Percentiles rank a stretch among this genome's conserved stretches.
phyloP scores from a whole-genome alignment of 2,797 vertebrate species.

The Lepilemur ruficaudatus region DNA sequence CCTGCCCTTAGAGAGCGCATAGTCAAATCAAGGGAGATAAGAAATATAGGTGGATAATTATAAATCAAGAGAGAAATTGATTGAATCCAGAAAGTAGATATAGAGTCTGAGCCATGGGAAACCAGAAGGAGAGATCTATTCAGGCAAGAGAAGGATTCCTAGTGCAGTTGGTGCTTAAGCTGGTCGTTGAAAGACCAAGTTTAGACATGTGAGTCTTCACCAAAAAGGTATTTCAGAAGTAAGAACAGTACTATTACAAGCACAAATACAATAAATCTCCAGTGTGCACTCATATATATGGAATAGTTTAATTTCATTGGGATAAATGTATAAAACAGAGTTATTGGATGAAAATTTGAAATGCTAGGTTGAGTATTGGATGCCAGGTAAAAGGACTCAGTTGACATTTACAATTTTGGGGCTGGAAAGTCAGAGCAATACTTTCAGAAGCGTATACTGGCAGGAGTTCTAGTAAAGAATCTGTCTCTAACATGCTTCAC shows the following conservation, averaged over 20 bases:
- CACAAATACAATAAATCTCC: neutral
- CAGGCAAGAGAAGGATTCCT: neutral
- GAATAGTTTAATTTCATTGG: neutral
- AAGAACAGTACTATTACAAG: neutral
- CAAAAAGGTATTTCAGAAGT: neutral
- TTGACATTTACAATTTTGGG: neutral
- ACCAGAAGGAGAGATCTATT: neutral
- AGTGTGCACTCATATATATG: neutral
- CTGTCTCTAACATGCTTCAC: neutral
- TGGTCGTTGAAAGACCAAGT: neutral
- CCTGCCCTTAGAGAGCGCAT: neutral
- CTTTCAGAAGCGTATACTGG: neutral
- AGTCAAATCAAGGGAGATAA: neutral
- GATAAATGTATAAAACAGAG: neutral
- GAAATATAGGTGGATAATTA: neutral
- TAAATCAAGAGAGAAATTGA: neutral
- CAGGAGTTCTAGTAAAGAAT: neutral
- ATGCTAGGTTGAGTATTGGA: neutral
- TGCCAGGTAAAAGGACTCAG: neutral
- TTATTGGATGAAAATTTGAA: neutral
- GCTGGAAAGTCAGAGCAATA: neutral
- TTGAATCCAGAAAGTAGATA: neutral
- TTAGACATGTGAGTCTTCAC: neutral
- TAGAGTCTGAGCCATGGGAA: neutral
- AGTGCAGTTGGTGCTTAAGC: neutral